Evolutionary conservation across 1,140 invertebrate genomes (phyloP).

Genomic region (Neuroterus valhalla): DNA sequence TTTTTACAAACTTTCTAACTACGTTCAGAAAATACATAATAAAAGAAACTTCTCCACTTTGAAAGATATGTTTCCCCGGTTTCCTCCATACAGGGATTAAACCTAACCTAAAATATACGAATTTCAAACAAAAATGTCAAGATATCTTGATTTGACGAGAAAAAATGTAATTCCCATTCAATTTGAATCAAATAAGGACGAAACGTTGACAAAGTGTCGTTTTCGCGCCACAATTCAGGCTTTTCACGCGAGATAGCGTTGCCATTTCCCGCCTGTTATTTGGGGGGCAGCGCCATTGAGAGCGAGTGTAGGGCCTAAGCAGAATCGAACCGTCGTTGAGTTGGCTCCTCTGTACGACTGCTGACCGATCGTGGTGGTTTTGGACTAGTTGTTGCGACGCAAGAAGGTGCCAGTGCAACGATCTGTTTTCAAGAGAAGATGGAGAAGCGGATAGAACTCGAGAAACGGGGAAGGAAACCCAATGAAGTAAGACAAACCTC

Average conservation of each 20-base stretch:
- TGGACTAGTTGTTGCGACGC: constrained; percentile 72
- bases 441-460: constrained; percentile 94
- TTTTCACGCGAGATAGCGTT: constrained; percentile 61
- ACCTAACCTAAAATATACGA: no score
- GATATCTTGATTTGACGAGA: no score
- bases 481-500: constrained; percentile 82
- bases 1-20: no score
- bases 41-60: no score
- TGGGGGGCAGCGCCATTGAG: constrained; percentile 42
- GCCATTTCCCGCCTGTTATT: constrained; percentile 53
- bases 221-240: constrained; percentile 56
- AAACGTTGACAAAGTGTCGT: background rate
- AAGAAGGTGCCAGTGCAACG: constrained; percentile 58
- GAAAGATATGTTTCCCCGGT: no score
- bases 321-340: constrained; percentile 65
- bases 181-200: no score
- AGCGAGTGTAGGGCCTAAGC: constrained; percentile 53
- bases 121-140: no score
- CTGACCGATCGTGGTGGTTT: constrained; percentile 66
- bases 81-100: no score
- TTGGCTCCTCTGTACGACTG: constrained; percentile 63
- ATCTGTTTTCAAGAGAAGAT: constrained; percentile 76
- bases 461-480: constrained; percentile 88
- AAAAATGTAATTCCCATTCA: no score
- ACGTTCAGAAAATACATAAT: no score